Conservation (phyloP, 2,888 invertebrate genomes). For the Ectobius pallidus region DNA sequence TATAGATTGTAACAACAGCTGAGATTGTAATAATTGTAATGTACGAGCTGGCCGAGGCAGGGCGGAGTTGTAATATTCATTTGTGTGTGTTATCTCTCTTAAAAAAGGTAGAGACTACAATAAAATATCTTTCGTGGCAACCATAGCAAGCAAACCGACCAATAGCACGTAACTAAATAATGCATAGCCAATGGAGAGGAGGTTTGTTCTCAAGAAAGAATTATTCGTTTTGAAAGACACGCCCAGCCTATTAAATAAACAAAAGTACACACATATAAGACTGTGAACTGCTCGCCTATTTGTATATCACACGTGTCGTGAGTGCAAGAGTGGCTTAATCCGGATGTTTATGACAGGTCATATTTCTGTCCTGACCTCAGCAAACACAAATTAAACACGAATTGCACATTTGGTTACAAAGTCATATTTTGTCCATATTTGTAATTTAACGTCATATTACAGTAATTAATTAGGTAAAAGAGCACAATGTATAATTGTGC, state of each 20-base stretch:
- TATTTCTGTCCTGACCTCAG: too few relatives aligned
- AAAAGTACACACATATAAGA: slow-evolving; percentile 33
- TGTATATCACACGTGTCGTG: background rate
- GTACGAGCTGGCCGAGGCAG: slow-evolving; percentile 3
- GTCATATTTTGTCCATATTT: too few relatives aligned
- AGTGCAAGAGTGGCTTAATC: background rate
- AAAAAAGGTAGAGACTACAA: slow-evolving; percentile 26
- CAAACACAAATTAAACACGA: too few relatives aligned
- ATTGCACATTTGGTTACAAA: too few relatives aligned
- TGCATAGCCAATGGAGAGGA: slow-evolving; percentile 26
- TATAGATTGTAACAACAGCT: too few relatives aligned
- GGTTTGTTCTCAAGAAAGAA: slow-evolving; percentile 31
- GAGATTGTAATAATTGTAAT: too few relatives aligned
- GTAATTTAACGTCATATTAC: too few relatives aligned
- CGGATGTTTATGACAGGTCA: too few relatives aligned
- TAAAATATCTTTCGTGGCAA: slow-evolving; percentile 31
- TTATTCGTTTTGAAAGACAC: slow-evolving; percentile 24
- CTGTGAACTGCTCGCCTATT: background rate
- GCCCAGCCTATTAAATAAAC: slow-evolving; percentile 40
- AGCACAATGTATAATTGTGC: too few relatives aligned
- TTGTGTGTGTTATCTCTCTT: slow-evolving; percentile 32
- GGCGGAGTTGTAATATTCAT: slow-evolving; percentile 9
- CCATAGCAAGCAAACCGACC: slow-evolving; percentile 11
- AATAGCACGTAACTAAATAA: slow-evolving; percentile 26
- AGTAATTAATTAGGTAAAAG: too few relatives aligned